Base-by-base conservation (phyloP, 2,888 invertebrate species). In the Drosophila testacea region DNA sequence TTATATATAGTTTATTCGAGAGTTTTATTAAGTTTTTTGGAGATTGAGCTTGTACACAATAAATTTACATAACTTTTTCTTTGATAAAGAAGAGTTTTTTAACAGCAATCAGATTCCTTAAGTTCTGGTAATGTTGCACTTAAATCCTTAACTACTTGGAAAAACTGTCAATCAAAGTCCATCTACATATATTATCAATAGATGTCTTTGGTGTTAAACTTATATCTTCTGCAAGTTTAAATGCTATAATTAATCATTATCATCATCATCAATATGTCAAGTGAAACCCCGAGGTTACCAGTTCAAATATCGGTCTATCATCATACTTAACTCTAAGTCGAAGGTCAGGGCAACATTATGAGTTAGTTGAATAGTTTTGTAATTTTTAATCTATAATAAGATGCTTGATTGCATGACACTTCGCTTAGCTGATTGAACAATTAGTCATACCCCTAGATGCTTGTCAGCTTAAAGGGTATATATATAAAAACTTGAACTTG, bases 401-500 rank as follows among this genome's bases (percentile, higher is more conserved):
- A 27, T 5, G 3, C 7, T 36, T 52, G 36, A 13, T 61, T 61
- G 42, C 34, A 42, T 54, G 54, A 42, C 42, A 52, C 36, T 22
- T 30, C 11, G 16, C 9, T 55, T 13, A 27, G 39, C 28, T 9
- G 38, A 11, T 27, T 54, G 28, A 39, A 27, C 54, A 52, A 65
- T 63, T 52, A 22, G 57, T 22, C 28, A 59, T 32, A 39, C 11
- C 22, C 39, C 22, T 36, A 56, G 28, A 10, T 30, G 2, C 16
- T 7, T 34, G 6, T 28, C 30, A n/a, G 11, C 39, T 38, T 48
- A 50, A 44, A 67, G 67, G 73, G 74, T 72, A 77, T 75, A n/a
- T 11, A 52, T 50, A 42, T 44, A 90, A 74, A 85, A 85, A 84
- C 89, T 87, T 86, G 89, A 86, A 84, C 89, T 87, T 86, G 85